Evolutionary conservation across 2,113 vertebrate genomes (phyloP).

Genomic region (Lamprotornis superbus): DNA sequence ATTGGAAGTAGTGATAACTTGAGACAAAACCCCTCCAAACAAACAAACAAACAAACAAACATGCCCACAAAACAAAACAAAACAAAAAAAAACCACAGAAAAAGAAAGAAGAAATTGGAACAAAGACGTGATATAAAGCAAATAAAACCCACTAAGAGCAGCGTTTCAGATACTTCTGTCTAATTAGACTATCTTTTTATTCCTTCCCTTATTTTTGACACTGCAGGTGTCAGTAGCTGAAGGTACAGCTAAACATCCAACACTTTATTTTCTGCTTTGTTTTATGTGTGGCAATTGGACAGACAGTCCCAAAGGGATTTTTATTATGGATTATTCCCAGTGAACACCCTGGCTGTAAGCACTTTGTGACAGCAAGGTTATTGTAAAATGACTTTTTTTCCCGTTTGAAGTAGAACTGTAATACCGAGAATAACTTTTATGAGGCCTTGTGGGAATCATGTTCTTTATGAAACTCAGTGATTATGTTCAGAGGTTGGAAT

Average conservation of each 20-base stretch:
- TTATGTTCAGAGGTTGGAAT: slow-evolving; percentile 50
- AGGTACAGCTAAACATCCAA: slow-evolving; percentile 32
- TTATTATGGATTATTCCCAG: slow-evolving; percentile 55
- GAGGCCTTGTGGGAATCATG: slow-evolving; percentile 43
- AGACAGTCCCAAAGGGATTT: slow-evolving; percentile 36
- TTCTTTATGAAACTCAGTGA: slow-evolving; percentile 27
- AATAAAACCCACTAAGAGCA: neutral
- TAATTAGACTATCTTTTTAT: slow-evolving; percentile 28
- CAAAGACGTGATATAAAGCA: neutral
- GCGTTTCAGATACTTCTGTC: neutral
- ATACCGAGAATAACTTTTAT: slow-evolving; percentile 48
- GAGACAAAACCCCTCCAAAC: neutral
- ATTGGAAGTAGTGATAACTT: neutral
- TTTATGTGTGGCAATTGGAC: neutral
- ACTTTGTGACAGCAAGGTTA: slow-evolving; percentile 54
- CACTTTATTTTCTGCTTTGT: slow-evolving; percentile 50
- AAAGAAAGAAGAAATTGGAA: neutral
- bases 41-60: neutral
- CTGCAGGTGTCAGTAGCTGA: neutral
- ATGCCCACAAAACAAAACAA: neutral
- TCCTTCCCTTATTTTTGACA: neutral
- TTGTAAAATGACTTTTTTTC: slow-evolving; percentile 42
- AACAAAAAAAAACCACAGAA: neutral
- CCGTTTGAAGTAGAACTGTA: slow-evolving; percentile 54
- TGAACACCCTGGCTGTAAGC: slow-evolving; percentile 28